Evolutionary conservation across 2,113 vertebrate species (phyloP).

Genomic region (Esox niger): DNA sequence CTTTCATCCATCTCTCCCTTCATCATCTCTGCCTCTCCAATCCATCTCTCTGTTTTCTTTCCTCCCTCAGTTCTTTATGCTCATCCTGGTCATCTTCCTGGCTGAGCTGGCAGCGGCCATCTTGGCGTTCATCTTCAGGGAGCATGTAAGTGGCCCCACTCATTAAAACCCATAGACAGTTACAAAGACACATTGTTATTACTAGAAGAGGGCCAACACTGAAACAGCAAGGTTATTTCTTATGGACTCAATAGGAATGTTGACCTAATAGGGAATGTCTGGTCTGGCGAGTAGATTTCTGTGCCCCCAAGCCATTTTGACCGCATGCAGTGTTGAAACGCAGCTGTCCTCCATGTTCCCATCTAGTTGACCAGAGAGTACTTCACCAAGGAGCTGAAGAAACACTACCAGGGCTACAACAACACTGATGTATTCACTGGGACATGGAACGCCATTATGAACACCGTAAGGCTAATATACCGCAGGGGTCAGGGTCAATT

Average conservation of each 20-base stretch:
- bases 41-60: not conserved
- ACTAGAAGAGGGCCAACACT: no score
- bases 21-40: not conserved
- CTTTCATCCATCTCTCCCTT: constrained; percentile 44
- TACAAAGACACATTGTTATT: no score
- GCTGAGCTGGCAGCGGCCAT: constrained; percentile 91
- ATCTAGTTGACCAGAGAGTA: constrained; percentile 87
- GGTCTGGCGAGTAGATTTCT: no score
- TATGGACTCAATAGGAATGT: no score
- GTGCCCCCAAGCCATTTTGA: no score
- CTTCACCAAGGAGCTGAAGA: constrained; percentile 91
- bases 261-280: no score
- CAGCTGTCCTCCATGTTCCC: not conserved
- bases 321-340: no score
- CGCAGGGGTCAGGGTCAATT: no score
- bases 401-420: constrained; percentile 86
- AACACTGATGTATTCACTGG: constrained; percentile 86
- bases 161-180: no score
- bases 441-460: constrained; percentile 95
- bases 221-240: no score
- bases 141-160: constrained; percentile 79
- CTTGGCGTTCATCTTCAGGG: constrained; percentile 90
- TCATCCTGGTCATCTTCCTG: constrained; percentile 94
- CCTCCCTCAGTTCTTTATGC: constrained; percentile 87
- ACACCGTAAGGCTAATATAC: constrained; percentile 77